These are phyloP conservation scores for Diachasma alloeum DNA, from an alignment of 1,140 invertebrate genomes.

Conservation along the genomic window DNA sequence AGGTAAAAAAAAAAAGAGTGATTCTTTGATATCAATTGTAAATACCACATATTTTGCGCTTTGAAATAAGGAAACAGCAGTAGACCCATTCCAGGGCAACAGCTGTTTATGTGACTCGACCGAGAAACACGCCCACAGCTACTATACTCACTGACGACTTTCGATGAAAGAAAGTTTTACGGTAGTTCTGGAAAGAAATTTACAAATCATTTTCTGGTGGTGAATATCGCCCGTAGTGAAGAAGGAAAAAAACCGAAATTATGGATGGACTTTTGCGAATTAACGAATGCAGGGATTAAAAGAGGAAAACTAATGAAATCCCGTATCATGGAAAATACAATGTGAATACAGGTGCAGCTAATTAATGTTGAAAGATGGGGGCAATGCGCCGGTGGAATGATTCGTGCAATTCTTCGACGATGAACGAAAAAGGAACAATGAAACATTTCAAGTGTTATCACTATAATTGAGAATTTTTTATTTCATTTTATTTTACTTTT, in stretches of 20 bases:
- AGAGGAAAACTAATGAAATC: neutral
- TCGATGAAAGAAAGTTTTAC: conserved; percentile 35
- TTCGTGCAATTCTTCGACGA: neutral
- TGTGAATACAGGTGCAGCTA: neutral
- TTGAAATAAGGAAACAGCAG: neutral
- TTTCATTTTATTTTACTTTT: no score
- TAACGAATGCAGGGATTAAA: no score
- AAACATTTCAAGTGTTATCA: conserved; percentile 5
- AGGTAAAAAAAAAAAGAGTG: neutral
- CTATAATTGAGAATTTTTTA: neutral
- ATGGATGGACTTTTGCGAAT: neutral
- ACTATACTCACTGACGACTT: conserved; percentile 29
- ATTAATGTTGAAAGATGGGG: neutral
- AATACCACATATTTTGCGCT: neutral
- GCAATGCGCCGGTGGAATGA: neutral
- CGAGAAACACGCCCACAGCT: conserved; percentile 20
- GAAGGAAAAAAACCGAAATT: neutral
- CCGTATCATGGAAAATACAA: neutral
- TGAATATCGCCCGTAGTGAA: neutral
- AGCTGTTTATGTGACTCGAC: conserved; percentile 30
- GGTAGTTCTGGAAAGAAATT: neutral
- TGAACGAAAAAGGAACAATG: neutral
- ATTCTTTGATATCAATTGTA: neutral
- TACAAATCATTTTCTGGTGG: neutral
- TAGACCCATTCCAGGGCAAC: conserved; percentile 27